A percentile compares a stretch with the other conserved stretches of the same genome.
phyloP scores from a whole-genome alignment of 1,140 invertebrate species.

The Penaeus chinensis region DNA sequence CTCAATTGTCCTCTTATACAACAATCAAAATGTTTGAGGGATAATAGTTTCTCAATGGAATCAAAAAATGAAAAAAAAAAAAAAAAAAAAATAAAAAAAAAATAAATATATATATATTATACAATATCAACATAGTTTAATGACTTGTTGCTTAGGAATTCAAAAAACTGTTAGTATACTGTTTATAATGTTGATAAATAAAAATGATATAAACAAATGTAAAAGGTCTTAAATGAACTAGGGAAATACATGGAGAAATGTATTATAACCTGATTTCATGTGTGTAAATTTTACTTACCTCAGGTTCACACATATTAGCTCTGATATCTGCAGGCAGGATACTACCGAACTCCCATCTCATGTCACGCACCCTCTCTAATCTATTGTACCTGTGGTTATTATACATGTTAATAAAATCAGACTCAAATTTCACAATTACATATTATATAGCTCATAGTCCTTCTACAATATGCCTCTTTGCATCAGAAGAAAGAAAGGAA shows the following conservation, averaged over 20 bases:
- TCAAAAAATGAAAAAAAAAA: too few relatives aligned
- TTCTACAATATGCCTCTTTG: not conserved
- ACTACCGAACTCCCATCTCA: constrained; percentile 94
- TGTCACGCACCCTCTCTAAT: constrained; percentile 80
- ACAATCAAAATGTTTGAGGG: too few relatives aligned
- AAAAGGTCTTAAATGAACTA: not conserved
- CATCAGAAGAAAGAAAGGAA: not conserved
- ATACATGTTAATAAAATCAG: not conserved
- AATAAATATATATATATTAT: too few relatives aligned
- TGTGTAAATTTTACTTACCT: constrained; percentile 70
- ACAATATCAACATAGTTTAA: too few relatives aligned
- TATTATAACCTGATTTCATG: constrained; percentile 25
- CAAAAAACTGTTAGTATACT: too few relatives aligned
- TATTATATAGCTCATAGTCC: not conserved
- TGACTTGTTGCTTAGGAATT: too few relatives aligned
- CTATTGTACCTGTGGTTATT: constrained; percentile 76
- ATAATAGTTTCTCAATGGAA: too few relatives aligned
- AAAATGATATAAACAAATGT: too few relatives aligned
- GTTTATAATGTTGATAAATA: too few relatives aligned
- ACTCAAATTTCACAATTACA: not conserved
- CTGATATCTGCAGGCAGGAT: constrained; percentile 88
- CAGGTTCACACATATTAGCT: constrained; percentile 82
- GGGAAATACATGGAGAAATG: not conserved
- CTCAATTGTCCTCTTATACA: too few relatives aligned
- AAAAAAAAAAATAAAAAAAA: too few relatives aligned